These are phyloP conservation scores for Ametastegia equiseti DNA, from an alignment of 2,888 invertebrate species.

Conservation along the genomic window DNA sequence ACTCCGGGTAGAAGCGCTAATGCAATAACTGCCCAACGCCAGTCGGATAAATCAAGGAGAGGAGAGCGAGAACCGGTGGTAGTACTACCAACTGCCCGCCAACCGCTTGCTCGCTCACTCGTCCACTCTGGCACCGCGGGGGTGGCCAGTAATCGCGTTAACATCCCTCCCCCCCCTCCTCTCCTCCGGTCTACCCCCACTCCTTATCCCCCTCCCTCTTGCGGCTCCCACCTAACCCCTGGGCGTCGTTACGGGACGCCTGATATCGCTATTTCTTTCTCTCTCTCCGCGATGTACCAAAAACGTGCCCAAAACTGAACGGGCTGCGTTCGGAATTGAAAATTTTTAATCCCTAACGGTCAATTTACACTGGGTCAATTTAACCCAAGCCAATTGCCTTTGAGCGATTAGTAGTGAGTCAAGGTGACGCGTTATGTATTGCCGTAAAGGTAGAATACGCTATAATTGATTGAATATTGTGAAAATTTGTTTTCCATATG, in stretches of 20 bases:
- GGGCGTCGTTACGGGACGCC: slow-evolving; percentile 66
- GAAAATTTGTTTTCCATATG: too few species aligned
- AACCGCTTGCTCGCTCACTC: slow-evolving; percentile 51
- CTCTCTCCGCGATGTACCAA: slow-evolving; percentile 6
- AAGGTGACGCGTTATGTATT: too few species aligned
- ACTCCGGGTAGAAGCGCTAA: slow-evolving; percentile 65
- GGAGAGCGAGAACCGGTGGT: slow-evolving; percentile 18
- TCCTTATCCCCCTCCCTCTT: too few species aligned
- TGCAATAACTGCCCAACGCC: slow-evolving; percentile 71
- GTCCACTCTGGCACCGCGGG: slow-evolving; percentile 26
- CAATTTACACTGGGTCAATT: too few species aligned
- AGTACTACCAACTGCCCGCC: slow-evolving; percentile 51
- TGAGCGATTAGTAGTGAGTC: too few species aligned
- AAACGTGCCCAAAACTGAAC: neutral
- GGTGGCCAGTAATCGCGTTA: slow-evolving; percentile 69
- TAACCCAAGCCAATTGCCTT: too few species aligned
- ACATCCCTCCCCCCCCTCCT: slow-evolving; percentile 60
- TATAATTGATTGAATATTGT: too few species aligned
- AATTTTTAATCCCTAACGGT: too few species aligned
- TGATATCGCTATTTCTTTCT: too few species aligned
- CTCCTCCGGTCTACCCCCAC: too few species aligned
- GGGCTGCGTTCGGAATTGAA: slow-evolving; percentile 1
- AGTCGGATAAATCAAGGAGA: slow-evolving; percentile 72
- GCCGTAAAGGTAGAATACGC: too few species aligned
- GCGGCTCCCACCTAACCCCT: slow-evolving; percentile 59